Evolutionary conservation across 2,888 invertebrate species (phyloP).

Genomic region (Eumerus sabulonum): DNA sequence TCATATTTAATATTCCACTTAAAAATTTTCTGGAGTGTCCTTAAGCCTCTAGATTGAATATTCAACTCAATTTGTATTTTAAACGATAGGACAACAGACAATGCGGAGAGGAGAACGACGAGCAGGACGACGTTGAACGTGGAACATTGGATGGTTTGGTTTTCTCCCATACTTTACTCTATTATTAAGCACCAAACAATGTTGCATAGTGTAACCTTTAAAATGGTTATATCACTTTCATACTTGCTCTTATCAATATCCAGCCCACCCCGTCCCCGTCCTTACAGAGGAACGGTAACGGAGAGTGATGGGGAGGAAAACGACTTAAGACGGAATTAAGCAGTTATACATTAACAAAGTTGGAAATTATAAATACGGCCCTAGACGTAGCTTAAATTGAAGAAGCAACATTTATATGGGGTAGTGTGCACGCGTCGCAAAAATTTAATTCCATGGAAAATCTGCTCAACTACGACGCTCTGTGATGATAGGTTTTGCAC

Average conservation of each 20-base stretch:
- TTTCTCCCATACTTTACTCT: slow-evolving; percentile 41
- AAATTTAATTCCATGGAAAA: slow-evolving; percentile 22
- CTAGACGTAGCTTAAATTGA: neutral
- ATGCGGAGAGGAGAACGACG: slow-evolving; percentile 1
- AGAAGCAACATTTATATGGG: neutral
- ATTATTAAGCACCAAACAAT: slow-evolving; percentile 47
- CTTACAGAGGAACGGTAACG: neutral
- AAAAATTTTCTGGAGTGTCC: slow-evolving; percentile 61
- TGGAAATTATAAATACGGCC: slow-evolving; percentile 19
- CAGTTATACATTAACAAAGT: slow-evolving; percentile 49
- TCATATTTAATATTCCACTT: slow-evolving; percentile 66
- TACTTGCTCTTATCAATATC: slow-evolving; percentile 15
- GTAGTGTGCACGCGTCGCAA: neutral
- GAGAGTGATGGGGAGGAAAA: slow-evolving; percentile 19
- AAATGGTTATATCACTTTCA: slow-evolving; percentile 60
- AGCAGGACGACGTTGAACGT: slow-evolving; percentile 30
- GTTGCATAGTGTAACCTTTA: slow-evolving; percentile 57
- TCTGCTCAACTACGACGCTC: too few species aligned
- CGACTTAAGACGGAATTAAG: slow-evolving; percentile 51
- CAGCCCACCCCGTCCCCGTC: neutral
- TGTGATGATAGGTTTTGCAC: too few species aligned
- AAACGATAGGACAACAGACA: slow-evolving; percentile 9
- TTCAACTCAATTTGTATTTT: slow-evolving; percentile 57
- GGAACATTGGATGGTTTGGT: slow-evolving; percentile 48
- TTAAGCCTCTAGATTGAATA: slow-evolving; percentile 53